Conservation (phyloP, 2,888 invertebrate species). For the Mythimna pallens region DNA sequence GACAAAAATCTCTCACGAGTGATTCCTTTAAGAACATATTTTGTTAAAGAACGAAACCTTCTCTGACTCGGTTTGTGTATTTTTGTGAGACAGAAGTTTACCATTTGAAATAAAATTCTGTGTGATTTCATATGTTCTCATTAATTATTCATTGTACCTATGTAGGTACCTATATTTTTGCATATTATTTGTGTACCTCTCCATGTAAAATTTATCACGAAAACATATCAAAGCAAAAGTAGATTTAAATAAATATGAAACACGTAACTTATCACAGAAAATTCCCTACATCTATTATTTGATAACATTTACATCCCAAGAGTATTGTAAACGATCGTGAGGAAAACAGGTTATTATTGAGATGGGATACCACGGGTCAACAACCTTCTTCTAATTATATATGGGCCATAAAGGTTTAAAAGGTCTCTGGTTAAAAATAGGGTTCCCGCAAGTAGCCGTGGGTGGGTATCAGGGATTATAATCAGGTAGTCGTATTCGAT, state of each 20-base stretch:
- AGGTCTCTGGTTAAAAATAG: constrained; percentile 50
- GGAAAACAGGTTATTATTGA: constrained; percentile 56
- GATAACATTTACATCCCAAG: constrained; percentile 38
- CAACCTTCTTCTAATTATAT: constrained; percentile 52
- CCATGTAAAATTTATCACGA: background rate
- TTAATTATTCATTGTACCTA: no score
- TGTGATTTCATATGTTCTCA: no score
- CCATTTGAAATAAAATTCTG: no score
- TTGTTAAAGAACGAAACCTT: no score
- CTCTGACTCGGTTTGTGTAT: no score
- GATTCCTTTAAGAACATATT: background rate
- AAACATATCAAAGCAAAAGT: background rate
- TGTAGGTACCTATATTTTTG: no score
- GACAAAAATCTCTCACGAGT: background rate
- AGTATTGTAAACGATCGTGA: constrained; percentile 35
- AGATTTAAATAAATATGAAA: constrained; percentile 9
- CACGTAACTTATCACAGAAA: constrained; percentile 27
- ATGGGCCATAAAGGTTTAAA: constrained; percentile 53
- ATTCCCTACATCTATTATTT: constrained; percentile 15
- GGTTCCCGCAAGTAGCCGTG: constrained; percentile 9
- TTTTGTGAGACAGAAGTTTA: no score
- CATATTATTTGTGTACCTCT: background rate
- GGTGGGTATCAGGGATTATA: constrained; percentile 1
- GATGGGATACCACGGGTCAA: constrained; percentile 56
- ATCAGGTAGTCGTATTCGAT: constrained; percentile 21